These are phyloP conservation scores for Neomonachus schauinslandi DNA, from an alignment of 2,113 vertebrate genomes.

Conservation along the genomic window DNA sequence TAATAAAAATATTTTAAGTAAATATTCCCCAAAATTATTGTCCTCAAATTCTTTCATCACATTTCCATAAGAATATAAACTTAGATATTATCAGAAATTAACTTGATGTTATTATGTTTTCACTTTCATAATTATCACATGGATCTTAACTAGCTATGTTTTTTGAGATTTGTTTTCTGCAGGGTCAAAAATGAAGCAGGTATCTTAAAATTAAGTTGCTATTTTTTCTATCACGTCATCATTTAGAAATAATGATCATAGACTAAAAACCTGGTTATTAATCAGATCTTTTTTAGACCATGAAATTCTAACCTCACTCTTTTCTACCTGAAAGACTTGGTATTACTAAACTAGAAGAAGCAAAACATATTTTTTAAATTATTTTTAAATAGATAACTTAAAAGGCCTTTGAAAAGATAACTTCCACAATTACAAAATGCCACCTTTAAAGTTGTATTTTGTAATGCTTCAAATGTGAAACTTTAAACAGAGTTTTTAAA, in stretches of 20 bases:
- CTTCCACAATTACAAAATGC: background rate
- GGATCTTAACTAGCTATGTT: background rate
- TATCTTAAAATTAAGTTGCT: background rate
- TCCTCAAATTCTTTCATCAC: background rate
- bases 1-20: background rate
- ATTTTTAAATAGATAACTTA: background rate
- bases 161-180: background rate
- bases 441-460: background rate
- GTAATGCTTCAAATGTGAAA: background rate
- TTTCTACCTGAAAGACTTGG: background rate
- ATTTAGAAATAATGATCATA: background rate
- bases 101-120: background rate
- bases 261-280: background rate
- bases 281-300: background rate
- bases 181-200: background rate
- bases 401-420: background rate
- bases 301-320: background rate
- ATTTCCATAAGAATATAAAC: background rate
- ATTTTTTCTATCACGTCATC: background rate
- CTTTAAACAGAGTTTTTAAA: background rate
- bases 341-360: background rate
- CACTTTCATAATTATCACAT: background rate
- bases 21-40: too few species aligned
- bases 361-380: background rate
- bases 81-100: background rate